Base-by-base conservation (phyloP, 2,797 vertebrate genomes). In the Eulemur mongoz region DNA sequence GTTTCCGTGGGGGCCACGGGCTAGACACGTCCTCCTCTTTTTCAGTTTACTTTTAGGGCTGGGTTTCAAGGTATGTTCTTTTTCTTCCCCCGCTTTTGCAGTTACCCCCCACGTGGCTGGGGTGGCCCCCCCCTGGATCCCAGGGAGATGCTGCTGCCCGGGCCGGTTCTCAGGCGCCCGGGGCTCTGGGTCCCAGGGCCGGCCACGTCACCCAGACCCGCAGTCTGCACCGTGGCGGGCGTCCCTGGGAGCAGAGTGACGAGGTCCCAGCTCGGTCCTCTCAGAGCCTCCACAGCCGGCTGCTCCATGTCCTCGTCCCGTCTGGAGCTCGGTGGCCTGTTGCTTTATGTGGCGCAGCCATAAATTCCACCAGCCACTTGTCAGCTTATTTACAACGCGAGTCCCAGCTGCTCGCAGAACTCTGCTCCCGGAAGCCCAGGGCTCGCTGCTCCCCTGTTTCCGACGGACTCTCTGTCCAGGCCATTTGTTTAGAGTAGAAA, bases 401-500 rank as follows among this genome's bases (percentile, higher is more conserved):
- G 97, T 72, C 96, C 94, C 93, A 0, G 22, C 95, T 93, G 40
- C 96, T 81, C 40, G 6, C 1, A 65, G 72, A 94, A 43, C 87
- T 89, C 83, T 40, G 72, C 86, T 95, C 86, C 83, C 87, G 38
- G 0, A 70, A 94, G 92, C 96, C 92, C 85, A 1, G 11, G 17
- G 69, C 88, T 97, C 92, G 48, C 96, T 78, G 87, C 78, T 95
- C 96, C 96, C 94, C 89, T 61, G 52, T 90, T 94, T 72, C 83
- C 76, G 80, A 91, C 59, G 48, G 54, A 50, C 88, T 86, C 88
- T 95, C 82, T 83, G 67, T 80, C 89, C 94, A 83, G 97, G 91
- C 88, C 96, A 57, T 97, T 98, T 96, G 96, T 97, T 98, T 97
- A 92, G 95, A 98, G 98, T 80, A 97, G 98, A 98, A 94, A 86